Evolutionary conservation across 2,113 vertebrate genomes (phyloP).

Genomic region (Gallinago jamesoni): DNA sequence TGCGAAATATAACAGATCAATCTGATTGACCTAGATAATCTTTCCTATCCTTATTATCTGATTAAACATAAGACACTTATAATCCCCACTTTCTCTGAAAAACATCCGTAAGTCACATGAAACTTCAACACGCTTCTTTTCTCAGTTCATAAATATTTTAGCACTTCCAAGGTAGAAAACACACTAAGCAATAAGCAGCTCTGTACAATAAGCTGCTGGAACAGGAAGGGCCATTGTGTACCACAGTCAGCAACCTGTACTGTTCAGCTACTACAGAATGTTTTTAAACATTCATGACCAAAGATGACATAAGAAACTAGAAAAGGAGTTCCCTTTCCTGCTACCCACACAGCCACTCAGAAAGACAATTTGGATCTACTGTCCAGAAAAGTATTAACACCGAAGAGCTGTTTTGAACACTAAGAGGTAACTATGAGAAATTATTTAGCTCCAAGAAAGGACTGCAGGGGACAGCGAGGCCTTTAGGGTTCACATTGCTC

Average conservation of each 20-base stretch:
- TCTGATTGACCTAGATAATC: not conserved
- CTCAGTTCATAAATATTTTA: conserved; percentile 54
- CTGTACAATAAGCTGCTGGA: not conserved
- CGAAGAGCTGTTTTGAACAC: not conserved
- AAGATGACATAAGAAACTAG: not conserved
- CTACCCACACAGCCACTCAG: not conserved
- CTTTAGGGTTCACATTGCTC: not conserved
- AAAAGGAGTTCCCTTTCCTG: not conserved
- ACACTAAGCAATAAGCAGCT: not conserved
- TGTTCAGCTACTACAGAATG: not conserved
- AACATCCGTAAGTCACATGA: not conserved
- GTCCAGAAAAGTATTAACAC: not conserved
- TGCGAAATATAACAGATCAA: not conserved
- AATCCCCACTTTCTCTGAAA: conserved; percentile 14
- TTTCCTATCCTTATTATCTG: not conserved
- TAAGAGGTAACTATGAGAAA: not conserved
- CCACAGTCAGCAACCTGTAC: not conserved
- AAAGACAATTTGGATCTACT: not conserved
- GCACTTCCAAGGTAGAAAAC: conserved; percentile 6
- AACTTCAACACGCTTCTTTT: conserved; percentile 24
- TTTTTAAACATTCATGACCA: not conserved
- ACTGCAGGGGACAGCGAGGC: not conserved
- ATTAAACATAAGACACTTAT: not conserved
- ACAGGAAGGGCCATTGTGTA: not conserved
- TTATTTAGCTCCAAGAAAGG: not conserved